phyloP scores from a whole-genome alignment of 53 echinoderm and acorn worm genomes.

The Mesocentrotus franciscanus region DNA sequence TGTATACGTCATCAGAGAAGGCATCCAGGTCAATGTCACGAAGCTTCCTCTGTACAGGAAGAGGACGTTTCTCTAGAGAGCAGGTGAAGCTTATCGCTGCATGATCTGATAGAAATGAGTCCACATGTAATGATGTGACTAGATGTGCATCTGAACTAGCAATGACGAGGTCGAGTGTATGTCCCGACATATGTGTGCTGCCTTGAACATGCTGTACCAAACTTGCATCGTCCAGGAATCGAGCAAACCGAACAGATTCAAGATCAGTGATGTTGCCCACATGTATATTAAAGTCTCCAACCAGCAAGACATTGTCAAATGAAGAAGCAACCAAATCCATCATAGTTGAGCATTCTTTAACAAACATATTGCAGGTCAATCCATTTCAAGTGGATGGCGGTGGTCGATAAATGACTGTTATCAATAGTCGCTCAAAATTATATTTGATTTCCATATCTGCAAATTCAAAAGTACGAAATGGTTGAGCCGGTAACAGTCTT shows the following conservation, averaged over 20 bases:
- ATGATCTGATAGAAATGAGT: too few species aligned
- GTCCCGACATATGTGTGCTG: too few species aligned
- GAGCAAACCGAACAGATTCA: not conserved
- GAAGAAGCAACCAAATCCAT: not conserved
- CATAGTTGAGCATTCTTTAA: too few species aligned
- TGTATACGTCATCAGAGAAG: too few species aligned
- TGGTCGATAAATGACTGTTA: slow-evolving; percentile 47
- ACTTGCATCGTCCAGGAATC: too few species aligned
- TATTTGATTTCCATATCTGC: slow-evolving; percentile 39
- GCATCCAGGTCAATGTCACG: slow-evolving; percentile 21
- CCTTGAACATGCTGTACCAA: too few species aligned
- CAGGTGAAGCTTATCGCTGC: slow-evolving; percentile 57
- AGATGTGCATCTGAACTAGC: too few species aligned
- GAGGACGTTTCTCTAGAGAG: not conserved
- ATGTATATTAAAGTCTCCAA: slow-evolving; percentile 53
- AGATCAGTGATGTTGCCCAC: not conserved
- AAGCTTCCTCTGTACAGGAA: slow-evolving; percentile 24
- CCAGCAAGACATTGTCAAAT: slow-evolving; percentile 56
- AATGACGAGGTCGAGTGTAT: too few species aligned
- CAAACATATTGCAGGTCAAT: too few species aligned
- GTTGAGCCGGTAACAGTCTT: slow-evolving; percentile 5
- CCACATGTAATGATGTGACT: too few species aligned
- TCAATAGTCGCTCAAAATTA: not conserved
- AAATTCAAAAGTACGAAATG: slow-evolving; percentile 52
- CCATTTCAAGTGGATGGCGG: not conserved